Percentiles rank a stretch among this genome's conserved stretches.
phyloP scores from a whole-genome alignment of 1,140 invertebrate species.

The Leptopilina boulardi region DNA sequence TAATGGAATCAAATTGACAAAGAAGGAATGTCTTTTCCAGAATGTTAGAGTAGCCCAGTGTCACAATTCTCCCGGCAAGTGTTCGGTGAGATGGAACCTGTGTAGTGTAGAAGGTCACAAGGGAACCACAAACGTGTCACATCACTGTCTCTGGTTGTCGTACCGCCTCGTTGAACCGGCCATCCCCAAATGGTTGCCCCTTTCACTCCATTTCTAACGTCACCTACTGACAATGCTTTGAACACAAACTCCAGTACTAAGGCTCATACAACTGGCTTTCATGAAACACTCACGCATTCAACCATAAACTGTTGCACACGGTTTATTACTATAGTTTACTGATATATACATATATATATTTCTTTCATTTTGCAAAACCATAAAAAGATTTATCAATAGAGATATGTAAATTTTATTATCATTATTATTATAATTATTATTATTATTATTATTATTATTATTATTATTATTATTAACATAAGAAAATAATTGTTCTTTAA shows the following conservation, averaged over 20 bases:
- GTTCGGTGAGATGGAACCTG: slow-evolving; percentile 26
- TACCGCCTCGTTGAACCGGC: slow-evolving; percentile 49
- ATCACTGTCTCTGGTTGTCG: slow-evolving; percentile 52
- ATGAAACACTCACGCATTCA: slow-evolving; percentile 2
- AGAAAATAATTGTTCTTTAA: too few species aligned
- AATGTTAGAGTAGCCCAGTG: slow-evolving; percentile 32
- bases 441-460: too few species aligned
- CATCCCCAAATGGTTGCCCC: slow-evolving; percentile 47
- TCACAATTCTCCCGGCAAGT: slow-evolving; percentile 21
- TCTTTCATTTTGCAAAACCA: not conserved
- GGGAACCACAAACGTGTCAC: slow-evolving; percentile 69
- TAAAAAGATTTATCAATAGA: too few species aligned
- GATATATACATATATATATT: too few species aligned
- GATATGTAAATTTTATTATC: too few species aligned
- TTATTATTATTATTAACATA: too few species aligned
- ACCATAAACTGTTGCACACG: not conserved
- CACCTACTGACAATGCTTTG: slow-evolving; percentile 28
- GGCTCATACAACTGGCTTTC: not conserved
- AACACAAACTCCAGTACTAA: slow-evolving; percentile 23
- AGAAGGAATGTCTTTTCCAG: slow-evolving; percentile 25
- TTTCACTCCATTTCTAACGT: slow-evolving; percentile 28
- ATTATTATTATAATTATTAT: too few species aligned
- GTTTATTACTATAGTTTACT: not conserved
- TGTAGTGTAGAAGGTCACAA: slow-evolving; percentile 50
- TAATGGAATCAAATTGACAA: not conserved